Base-by-base conservation (phyloP, 2,888 invertebrate species). In the Ormyrus pomaceus region DNA sequence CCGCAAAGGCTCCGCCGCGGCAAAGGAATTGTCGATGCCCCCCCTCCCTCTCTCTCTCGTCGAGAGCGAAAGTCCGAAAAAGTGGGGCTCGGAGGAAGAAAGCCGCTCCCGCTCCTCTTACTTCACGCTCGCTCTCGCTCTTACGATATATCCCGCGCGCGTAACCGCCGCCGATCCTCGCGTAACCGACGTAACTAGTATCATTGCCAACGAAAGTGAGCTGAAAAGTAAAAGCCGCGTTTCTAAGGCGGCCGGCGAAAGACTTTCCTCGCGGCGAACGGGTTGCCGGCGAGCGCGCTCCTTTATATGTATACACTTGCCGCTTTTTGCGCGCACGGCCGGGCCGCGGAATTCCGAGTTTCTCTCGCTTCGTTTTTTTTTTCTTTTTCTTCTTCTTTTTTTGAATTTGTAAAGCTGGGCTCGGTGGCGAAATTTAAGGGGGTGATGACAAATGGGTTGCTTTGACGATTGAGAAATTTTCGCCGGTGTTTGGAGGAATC, bases 101-200 rank as follows among this genome's bases (percentile, higher is more conserved):
- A 79, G 74, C 58, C 19, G 51, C 46, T 19, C 19, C 19, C 19
- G 19, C 19, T 19, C 19, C 19, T 19, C 75, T 75, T 72, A 62
- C 56, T 69, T 58, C 48, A 62, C 19, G 55, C 53, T 48, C 13
- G 11, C 13, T 9, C 50, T 45, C 8, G 5, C 9, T 72, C 66
- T 78, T 73, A 73, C 71, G 71, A 65, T 68, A 61, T 69, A 19
- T 19, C 19, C 19, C 59, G 55, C 58, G 61, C 85, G 82, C 86
- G 86, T 87, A 88, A 87, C 84, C 86, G 86, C 59, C 34, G 13
- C 34, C 34, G 13, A 9, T 2, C 80, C 82, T 82, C 84, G 88
- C 89, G 88, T 89, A 89, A 90, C 87, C 84, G 85, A 86, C 88
- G 88, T 89, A 89, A 89, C 89, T 88, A 88, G 88, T 89, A 88